Evolutionary conservation across 1,140 invertebrate species (phyloP).

Genomic region (Ectropis grisescens): DNA sequence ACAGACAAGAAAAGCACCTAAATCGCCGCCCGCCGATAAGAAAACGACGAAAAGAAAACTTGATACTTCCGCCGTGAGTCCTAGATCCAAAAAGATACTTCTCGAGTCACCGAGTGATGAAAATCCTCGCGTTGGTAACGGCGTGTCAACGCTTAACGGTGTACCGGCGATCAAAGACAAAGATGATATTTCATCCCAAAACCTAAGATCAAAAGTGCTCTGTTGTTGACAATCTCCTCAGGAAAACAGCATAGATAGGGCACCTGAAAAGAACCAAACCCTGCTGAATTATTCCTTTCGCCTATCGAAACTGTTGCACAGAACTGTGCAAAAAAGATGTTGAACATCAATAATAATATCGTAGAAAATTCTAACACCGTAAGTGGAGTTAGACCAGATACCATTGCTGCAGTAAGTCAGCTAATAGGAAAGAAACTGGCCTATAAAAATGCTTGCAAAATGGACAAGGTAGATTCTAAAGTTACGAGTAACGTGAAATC

Average conservation of each 20-base stretch:
- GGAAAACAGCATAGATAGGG: slow-evolving; percentile 71
- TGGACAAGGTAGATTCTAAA: slow-evolving; percentile 51
- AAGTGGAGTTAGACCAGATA: slow-evolving; percentile 56
- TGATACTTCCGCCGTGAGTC: slow-evolving; percentile 20
- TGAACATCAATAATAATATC: slow-evolving; percentile 69
- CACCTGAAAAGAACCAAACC: slow-evolving; percentile 44
- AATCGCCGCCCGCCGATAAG: slow-evolving; percentile 33
- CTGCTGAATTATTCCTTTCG: slow-evolving; percentile 51
- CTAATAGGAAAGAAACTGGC: slow-evolving; percentile 50
- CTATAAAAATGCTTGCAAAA: slow-evolving; percentile 52
- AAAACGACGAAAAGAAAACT: slow-evolving; percentile 46
- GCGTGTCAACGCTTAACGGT: slow-evolving; percentile 15
- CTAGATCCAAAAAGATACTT: slow-evolving; percentile 37
- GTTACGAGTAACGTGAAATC: slow-evolving; percentile 48
- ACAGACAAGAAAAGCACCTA: slow-evolving; percentile 34
- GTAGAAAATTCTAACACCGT: slow-evolving; percentile 50
- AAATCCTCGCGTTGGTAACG: slow-evolving; percentile 31
- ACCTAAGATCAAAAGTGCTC: slow-evolving; percentile 63
- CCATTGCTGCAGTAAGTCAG: slow-evolving; percentile 44
- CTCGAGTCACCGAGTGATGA: slow-evolving; percentile 27
- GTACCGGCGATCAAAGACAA: not conserved
- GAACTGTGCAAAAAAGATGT: slow-evolving; percentile 40
- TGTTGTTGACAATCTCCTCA: slow-evolving; percentile 67
- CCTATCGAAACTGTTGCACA: slow-evolving; percentile 41
- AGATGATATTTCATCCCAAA: slow-evolving; percentile 36